Evolutionary conservation across 1,140 invertebrate species (phyloP).

Genomic region (Brachionus manjavacas): DNA sequence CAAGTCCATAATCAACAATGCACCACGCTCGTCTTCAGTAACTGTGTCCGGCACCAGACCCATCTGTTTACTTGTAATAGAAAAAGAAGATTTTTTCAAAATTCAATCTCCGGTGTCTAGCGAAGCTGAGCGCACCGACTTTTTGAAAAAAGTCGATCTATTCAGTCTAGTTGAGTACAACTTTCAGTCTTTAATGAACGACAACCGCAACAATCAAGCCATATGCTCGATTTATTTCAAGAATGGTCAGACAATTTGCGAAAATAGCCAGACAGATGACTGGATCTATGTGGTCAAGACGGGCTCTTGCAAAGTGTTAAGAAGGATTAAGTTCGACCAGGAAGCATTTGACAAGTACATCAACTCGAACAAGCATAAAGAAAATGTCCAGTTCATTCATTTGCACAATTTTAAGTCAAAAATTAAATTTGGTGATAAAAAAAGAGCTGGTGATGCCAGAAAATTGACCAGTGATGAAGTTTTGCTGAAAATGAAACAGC

Average conservation of each 20-base stretch:
- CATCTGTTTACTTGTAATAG: background rate
- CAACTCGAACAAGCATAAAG: background rate
- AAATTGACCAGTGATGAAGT: background rate
- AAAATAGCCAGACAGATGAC: slow-evolving; percentile 8
- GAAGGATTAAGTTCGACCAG: background rate
- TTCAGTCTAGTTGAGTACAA: background rate
- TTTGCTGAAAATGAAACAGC: background rate
- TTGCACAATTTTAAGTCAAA: background rate
- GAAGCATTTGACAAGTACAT: background rate
- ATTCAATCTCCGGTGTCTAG: background rate
- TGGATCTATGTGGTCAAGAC: slow-evolving; percentile 27
- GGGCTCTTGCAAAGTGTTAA: background rate
- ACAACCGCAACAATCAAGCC: slow-evolving; percentile 23
- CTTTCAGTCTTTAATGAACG: background rate
- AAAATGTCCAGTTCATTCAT: background rate
- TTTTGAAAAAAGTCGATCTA: background rate
- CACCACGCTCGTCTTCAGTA: background rate
- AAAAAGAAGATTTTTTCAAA: background rate
- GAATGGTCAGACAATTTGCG: slow-evolving; percentile 21
- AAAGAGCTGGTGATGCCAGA: background rate
- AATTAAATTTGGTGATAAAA: background rate
- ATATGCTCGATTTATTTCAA: slow-evolving; percentile 3
- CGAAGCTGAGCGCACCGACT: background rate
- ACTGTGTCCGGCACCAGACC: background rate
- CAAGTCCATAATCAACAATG: slow-evolving; percentile 8